Base-by-base conservation (phyloP, 2,797 vertebrate species). In the Pogonophryne albipinna region DNA sequence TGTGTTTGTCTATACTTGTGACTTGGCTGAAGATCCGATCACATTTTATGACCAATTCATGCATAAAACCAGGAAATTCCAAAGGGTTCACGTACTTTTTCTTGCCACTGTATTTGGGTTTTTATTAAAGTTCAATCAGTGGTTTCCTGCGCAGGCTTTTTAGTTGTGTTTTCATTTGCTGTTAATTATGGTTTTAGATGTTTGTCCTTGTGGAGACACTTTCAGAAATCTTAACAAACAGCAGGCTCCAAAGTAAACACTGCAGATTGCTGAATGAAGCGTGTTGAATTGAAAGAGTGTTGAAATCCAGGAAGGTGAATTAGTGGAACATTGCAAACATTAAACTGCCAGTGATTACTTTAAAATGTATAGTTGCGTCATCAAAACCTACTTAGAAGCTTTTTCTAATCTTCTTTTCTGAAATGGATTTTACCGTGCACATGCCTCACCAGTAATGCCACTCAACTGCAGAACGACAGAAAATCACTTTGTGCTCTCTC, bases 401-500 rank as follows among this genome's bases (percentile, higher is more conserved):
- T 74, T 38, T 74, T 17, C 31, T 23, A 14, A 51, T 44, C 2
- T 20, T 65, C 8, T 44, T 59, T 23, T 46, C 52, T 41, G 11
- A 34, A 23, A 20, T 15, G n/a, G 10, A 47, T 71, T 50, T 67
- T 7, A 31, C 38, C 20, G 41, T 12, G 10, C 53, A 13, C 31
- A 69, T 15, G 12, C 17, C 38, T 67, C 57, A 63, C 47, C n/a
- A 49, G 20, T 62, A 46, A 62, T 50, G 50, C 11, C 53, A 19
- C 51, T 76, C 46, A 73, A 47, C 44, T 53, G 7, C 9, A 60
- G 7, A 71, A 61, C 58, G 58, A 61, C 27, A 44, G 12, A 47
- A 78, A 76, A 74, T 44, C 1, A 2, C 8, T 53, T 70, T 64
- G 64, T 66, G 19, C 55, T 27, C 64, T 38, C 34, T 34, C 16